These are phyloP conservation scores for Ploceus nigricollis DNA, from an alignment of 2,113 vertebrate genomes.

Conservation along the genomic window DNA sequence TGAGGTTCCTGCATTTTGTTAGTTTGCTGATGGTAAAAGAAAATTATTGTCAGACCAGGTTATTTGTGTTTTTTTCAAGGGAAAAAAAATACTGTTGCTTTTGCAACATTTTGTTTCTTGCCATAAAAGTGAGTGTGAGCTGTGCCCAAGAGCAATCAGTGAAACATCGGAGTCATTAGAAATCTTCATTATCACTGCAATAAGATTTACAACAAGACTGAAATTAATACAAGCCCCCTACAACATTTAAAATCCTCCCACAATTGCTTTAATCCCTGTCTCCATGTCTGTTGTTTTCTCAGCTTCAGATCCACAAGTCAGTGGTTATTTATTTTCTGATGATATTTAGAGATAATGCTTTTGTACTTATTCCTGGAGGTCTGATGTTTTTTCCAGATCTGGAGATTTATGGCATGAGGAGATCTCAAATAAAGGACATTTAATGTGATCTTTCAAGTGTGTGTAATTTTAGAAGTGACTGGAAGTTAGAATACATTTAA, in stretches of 20 bases:
- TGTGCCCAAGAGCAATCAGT: not conserved
- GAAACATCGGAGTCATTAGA: not conserved
- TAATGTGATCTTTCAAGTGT: not conserved
- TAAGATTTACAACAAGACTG: not conserved
- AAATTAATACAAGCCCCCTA: not conserved
- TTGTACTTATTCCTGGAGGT: conserved; percentile 2
- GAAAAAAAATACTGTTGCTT: not conserved
- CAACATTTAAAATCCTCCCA: not conserved
- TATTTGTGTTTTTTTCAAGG: not conserved
- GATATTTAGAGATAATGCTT: not conserved
- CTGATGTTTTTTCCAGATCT: not conserved
- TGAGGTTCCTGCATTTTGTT: not conserved
- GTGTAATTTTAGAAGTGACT: not conserved
- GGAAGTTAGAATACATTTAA: not conserved
- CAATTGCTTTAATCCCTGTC: not conserved
- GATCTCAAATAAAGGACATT: not conserved
- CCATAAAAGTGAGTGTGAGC: not conserved
- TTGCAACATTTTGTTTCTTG: not conserved
- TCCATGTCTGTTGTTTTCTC: not conserved
- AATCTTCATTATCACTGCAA: not conserved
- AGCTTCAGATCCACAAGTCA: not conserved
- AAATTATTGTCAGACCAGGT: not conserved
- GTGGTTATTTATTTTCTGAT: not conserved
- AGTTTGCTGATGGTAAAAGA: not conserved
- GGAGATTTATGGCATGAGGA: not conserved